Base-by-base conservation (phyloP, 2,113 vertebrate genomes). In the Sorex fumeus region DNA sequence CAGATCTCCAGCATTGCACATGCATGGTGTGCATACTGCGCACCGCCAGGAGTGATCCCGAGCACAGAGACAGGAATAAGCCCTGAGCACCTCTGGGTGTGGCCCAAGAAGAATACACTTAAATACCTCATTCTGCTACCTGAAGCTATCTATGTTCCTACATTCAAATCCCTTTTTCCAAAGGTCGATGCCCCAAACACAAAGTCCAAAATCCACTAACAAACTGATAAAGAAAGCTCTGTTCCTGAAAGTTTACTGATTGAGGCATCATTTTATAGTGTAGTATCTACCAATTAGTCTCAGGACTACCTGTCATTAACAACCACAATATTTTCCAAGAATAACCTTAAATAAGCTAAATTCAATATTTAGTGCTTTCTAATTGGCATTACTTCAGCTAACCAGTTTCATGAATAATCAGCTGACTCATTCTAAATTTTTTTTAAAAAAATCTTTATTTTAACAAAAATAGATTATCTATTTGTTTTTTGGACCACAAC, bases 171-270 rank as follows among this genome's bases (percentile, higher is more conserved):
- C 90, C 67, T 90, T 91, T 88, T 84, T 60, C 78, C 34, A 62
- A 71, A 75, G 79, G 84, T 3, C 23, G n/a, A 28, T 34, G 32
- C 47, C 71, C 70, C 94, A 88, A 90, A 82, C 64, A 90, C 18
- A 80, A 18, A 90, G 53, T 81, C 3, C 40, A 11, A 87, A 23
- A 43, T 28, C 57, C 89, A 64, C 74, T 90, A 40, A 40, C 40
- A 3, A 40, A 40, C 70, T 83, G 62, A 85, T 66, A 88, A 92
- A 94, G 80, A 87, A 40, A 85, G 34, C 86, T 85, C 43, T 94
- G 83, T 82, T 60, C 18, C 50, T 76, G 81, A 89, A 72, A 76
- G 67, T 84, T 47, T 77, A 47, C 45, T 69, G 87, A 81, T 62
- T 76, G 50, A 47, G 30, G n/a, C 50, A 66, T 64, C 53, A 45